Evolutionary conservation across 2,113 vertebrate species (phyloP).

Genomic region (Dromas ardeola): DNA sequence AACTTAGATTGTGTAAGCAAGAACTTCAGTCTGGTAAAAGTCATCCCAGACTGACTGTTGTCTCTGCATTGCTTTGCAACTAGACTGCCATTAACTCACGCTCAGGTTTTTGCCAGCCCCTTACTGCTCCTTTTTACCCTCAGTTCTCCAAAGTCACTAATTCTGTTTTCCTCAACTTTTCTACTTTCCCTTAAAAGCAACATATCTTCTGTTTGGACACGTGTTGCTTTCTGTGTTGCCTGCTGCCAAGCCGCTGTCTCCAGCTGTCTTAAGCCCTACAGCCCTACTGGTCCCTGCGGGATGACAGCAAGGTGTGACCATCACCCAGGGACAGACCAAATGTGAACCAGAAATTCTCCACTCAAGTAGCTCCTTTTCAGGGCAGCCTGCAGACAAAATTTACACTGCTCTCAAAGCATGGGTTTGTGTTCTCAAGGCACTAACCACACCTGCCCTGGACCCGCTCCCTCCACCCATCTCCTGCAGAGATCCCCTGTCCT

Average conservation of each 20-base stretch:
- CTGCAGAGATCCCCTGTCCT: not conserved
- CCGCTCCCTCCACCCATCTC: not conserved
- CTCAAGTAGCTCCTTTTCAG: not conserved
- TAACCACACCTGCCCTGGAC: not conserved
- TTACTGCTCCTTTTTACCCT: not conserved
- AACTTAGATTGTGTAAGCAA: not conserved
- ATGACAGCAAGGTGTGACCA: not conserved
- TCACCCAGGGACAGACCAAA: not conserved
- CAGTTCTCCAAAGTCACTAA: not conserved
- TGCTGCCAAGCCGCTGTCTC: not conserved
- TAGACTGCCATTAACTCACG: not conserved
- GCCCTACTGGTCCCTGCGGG: not conserved
- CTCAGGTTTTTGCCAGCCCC: not conserved
- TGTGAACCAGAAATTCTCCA: not conserved
- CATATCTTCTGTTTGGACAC: not conserved
- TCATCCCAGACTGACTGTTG: not conserved
- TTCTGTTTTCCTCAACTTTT: not conserved
- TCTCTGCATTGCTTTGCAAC: not conserved
- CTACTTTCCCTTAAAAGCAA: not conserved
- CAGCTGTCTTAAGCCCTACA: not conserved
- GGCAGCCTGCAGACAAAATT: not conserved
- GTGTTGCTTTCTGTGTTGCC: not conserved
- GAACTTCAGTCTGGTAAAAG: not conserved
- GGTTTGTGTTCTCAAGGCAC: not conserved
- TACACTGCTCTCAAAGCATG: fast-evolving